Base-by-base conservation (phyloP, 2,113 vertebrate species). In the Gasterosteus nipponicus region DNA sequence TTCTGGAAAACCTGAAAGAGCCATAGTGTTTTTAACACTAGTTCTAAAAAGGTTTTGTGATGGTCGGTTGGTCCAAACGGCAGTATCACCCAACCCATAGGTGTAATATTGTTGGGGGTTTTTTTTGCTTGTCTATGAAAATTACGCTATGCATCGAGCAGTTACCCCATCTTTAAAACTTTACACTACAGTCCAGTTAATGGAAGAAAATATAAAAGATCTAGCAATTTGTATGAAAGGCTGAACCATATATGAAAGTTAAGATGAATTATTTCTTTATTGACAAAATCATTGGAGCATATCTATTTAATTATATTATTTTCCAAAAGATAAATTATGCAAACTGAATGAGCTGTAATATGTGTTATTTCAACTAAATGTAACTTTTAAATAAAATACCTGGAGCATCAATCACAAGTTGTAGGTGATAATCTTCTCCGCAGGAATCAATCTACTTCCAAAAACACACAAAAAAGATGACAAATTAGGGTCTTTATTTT, bases 1-100 rank as follows among this genome's bases (percentile, higher is more conserved):
- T 84, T 26, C 77, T 90, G 65, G 11, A 4, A 15, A 69, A 69
- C 4, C 60, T 89, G 15, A 4, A 39, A 11, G 22, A 49, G 18
- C 38, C 42, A 14, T 44, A 44, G 42, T 39, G 39, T 6, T 39
- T 19, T 10, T 10, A 10, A 49, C 47, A 46, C 44, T 15, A 15
- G 44, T 46, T 46, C 44, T 46, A 26, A 46, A 49, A 49, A 49
- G n/a, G 44, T 22, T 10, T 53, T 53, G 8, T 53, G 8, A 4
- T 53, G 49, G 49, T 53, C 19, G 1, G 49, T n/a, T 10, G n/a
- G 7, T 53, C n/a, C n/a, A 53, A n/a, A 53, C 22, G 49, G 51
- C n/a, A 26, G 51, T 11, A 57, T 7, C 26, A 31, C 49, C 9
- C 8, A 19, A 51, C 49, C 7, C 2, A 51, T 7, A 51, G 18